These are phyloP conservation scores for Deilephila porcellus DNA, from an alignment of 2,888 invertebrate species.

Conservation along the genomic window DNA sequence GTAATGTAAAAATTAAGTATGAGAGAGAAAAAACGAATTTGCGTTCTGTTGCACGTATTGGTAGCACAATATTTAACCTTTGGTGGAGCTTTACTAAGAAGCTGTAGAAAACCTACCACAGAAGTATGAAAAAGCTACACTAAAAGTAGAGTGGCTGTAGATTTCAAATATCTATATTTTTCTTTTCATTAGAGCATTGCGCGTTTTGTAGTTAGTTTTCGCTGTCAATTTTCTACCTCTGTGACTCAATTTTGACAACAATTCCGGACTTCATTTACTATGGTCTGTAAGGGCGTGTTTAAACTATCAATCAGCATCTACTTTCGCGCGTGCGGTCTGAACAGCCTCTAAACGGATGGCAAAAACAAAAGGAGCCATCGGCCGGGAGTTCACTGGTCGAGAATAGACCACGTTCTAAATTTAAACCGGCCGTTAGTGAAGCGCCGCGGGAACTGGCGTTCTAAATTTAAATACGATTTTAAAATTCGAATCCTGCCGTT, in stretches of 20 bases:
- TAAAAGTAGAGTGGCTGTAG: no score
- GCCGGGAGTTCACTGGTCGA: slow-evolving; percentile 78
- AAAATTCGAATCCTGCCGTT: slow-evolving; percentile 74
- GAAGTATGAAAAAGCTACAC: no score
- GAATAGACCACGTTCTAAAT: slow-evolving; percentile 81
- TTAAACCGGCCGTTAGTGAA: slow-evolving; percentile 78
- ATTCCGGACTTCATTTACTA: neutral
- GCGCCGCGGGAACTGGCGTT: slow-evolving; percentile 75
- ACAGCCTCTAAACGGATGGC: slow-evolving; percentile 54
- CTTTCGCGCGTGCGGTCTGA: slow-evolving; percentile 23
- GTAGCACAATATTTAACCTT: no score
- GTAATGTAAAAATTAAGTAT: no score
- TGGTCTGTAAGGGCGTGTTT: neutral
- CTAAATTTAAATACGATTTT: slow-evolving; percentile 74
- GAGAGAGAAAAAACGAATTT: no score
- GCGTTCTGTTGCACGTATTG: no score
- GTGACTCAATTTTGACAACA: neutral
- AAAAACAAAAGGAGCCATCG: slow-evolving; percentile 80
- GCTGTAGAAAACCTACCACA: no score
- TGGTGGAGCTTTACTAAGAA: no score
- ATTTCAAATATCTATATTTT: no score
- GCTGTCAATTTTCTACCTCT: neutral
- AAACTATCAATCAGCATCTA: slow-evolving; percentile 11
- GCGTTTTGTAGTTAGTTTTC: no score
- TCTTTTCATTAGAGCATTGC: no score